A percentile compares a stretch with the other conserved stretches of the same genome.
phyloP scores from a whole-genome alignment of 2,888 invertebrate species.

The Crepidodera aurea region DNA sequence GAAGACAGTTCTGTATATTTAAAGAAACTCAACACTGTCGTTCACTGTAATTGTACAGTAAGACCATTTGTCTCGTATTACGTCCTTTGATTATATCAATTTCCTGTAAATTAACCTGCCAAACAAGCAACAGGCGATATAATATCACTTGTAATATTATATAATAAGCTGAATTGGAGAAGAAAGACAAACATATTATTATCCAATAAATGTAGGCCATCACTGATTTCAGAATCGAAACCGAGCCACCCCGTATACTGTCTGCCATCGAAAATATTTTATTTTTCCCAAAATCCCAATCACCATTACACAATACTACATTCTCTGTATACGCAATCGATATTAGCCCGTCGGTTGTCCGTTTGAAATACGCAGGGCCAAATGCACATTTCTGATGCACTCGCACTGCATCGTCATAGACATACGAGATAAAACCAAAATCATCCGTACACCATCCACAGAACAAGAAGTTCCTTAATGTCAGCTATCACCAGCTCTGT shows the following conservation, averaged over 20 bases:
- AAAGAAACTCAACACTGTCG: no score
- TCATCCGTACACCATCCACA: conserved; percentile 25
- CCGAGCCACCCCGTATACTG: conserved; percentile 26
- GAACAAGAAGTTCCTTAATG: conserved; percentile 1
- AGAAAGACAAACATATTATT: no score
- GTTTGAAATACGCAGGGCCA: conserved; percentile 46
- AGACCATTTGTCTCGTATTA: no score
- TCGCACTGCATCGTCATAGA: conserved; percentile 40
- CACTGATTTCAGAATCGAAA: neutral
- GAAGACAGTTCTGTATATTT: no score
- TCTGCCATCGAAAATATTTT: conserved; percentile 37
- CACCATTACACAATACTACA: conserved; percentile 43
- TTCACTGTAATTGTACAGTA: no score
- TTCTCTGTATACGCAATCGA: conserved; percentile 47
- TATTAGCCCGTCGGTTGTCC: conserved; percentile 47
- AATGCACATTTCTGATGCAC: conserved; percentile 44
- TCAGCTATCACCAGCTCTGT: conserved; percentile 12
- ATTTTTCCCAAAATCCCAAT: conserved; percentile 41
- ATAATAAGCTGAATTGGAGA: no score
- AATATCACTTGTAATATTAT: no score
- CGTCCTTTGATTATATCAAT: no score
- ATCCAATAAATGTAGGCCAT: neutral
- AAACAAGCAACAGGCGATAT: no score
- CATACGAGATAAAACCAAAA: conserved; percentile 43
- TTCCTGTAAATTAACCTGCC: no score